Base-by-base conservation (phyloP, 53 echinoderm and acorn worm species). In the Echinarachnius parma region DNA sequence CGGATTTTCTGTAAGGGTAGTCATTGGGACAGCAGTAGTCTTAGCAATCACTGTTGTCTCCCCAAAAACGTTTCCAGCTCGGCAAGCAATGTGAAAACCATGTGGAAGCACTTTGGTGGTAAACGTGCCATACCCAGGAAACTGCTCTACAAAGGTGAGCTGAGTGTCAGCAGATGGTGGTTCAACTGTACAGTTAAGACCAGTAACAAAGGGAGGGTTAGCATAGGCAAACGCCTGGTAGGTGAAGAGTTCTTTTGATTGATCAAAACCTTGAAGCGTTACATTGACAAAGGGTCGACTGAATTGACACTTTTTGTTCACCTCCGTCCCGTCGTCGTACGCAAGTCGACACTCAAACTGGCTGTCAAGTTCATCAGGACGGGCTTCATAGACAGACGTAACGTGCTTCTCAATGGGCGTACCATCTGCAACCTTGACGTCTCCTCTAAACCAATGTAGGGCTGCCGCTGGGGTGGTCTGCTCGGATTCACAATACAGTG, bases 301-400 rank as follows among this genome's bases (percentile, higher is more conserved):
- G 18, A 68, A 68, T 20, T 49, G 30, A 68, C 68, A 68, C 0
- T 49, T 49, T 20, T 52, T 30, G 18, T 52, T 34, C 30, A 68
- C 15, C 10, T 49, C 68, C 3, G 29, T 19, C 8, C 52, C 68
- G 34, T 68, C 52, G 3, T 14, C 9, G 34, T 68, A 68, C 27
- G 18, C 9, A 5, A 68, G 68, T 3, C 68, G 68, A 47, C 68
- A 68, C 50, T 68, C 68, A 30, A 68, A 68, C 28, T 31, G 20
- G 52, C 68, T 52, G 31, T 20, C 3, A 19, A 68, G 34, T 7
- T 68, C 68, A 19, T 68, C 52, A 21, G 4, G 1, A 19, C 21
- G 68, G 22, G 52, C 68, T 2, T 31, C 10, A 11, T 68, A 68
- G 1, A 0, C 29, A 9, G 68, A 48, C 34, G 19, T 68, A 9